phyloP scores from a whole-genome alignment of 2,888 invertebrate species.

The Spialia ferax region DNA sequence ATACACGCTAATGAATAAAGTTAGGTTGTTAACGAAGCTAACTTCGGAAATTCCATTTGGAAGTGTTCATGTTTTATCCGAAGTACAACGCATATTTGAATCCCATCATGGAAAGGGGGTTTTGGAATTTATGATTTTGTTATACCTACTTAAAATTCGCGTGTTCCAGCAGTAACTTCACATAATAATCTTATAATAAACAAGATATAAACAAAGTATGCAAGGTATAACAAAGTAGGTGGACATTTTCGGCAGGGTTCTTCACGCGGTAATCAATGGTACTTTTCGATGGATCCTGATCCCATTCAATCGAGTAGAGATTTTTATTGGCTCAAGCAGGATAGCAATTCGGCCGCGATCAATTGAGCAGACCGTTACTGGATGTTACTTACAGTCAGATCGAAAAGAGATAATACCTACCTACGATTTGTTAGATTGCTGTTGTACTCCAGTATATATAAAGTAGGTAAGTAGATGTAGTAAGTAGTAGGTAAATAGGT shows the following conservation, averaged over 20 bases:
- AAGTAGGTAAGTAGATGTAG: too few relatives aligned
- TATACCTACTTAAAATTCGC: background rate
- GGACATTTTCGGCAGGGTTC: slow-evolving; percentile 40
- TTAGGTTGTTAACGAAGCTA: slow-evolving; percentile 81
- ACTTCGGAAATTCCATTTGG: slow-evolving; percentile 76
- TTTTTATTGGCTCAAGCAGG: slow-evolving; percentile 75
- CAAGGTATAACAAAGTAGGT: slow-evolving; percentile 37
- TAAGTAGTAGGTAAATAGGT: too few relatives aligned
- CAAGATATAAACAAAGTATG: slow-evolving; percentile 38
- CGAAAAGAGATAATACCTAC: slow-evolving; percentile 48
- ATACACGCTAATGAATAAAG: slow-evolving; percentile 85
- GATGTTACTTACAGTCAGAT: slow-evolving; percentile 59
- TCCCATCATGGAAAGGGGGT: slow-evolving; percentile 48
- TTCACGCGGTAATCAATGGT: slow-evolving; percentile 49
- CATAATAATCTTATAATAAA: slow-evolving; percentile 21
- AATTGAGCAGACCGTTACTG: slow-evolving; percentile 66
- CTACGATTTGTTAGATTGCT: slow-evolving; percentile 46
- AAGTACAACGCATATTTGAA: slow-evolving; percentile 64
- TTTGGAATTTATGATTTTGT: slow-evolving; percentile 16
- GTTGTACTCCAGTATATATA: background rate
- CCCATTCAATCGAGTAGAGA: slow-evolving; percentile 72
- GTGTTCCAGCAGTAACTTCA: slow-evolving; percentile 2
- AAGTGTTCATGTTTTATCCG: slow-evolving; percentile 72
- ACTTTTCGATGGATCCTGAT: slow-evolving; percentile 60
- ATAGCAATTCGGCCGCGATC: slow-evolving; percentile 65